These are phyloP conservation scores for Sericinus montela DNA, from an alignment of 2,888 invertebrate genomes.

Conservation along the genomic window DNA sequence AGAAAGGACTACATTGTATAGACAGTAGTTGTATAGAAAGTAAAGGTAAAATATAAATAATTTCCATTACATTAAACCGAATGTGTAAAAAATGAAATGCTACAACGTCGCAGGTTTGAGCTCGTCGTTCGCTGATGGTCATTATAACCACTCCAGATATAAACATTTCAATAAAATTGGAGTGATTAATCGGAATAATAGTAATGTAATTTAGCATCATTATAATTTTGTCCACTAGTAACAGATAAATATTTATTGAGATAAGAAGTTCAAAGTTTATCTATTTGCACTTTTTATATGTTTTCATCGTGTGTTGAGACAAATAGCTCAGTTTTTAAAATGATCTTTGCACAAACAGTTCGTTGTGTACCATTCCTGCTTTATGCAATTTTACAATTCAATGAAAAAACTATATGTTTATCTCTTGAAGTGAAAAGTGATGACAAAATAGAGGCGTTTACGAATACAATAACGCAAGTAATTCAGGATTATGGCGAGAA, in stretches of 20 bases:
- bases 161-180: too few relatives aligned
- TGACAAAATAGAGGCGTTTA: not conserved
- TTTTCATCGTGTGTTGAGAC: not conserved
- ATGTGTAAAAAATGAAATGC: too few relatives aligned
- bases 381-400: not conserved
- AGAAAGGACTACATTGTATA: too few relatives aligned
- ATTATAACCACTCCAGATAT: too few relatives aligned
- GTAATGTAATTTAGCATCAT: too few relatives aligned
- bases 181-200: too few relatives aligned
- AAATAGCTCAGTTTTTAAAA: slow-evolving; percentile 31
- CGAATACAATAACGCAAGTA: not conserved
- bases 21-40: too few relatives aligned
- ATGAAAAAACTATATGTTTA: not conserved
- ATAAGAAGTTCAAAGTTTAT: slow-evolving; percentile 46
- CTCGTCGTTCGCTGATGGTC: too few relatives aligned
- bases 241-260: slow-evolving; percentile 19
- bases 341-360: slow-evolving; percentile 30
- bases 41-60: too few relatives aligned
- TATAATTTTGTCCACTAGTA: too few relatives aligned
- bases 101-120: too few relatives aligned
- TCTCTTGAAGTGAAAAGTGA: not conserved
- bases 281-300: slow-evolving; percentile 12
- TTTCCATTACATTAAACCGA: too few relatives aligned
- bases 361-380: slow-evolving; percentile 17
- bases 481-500: not conserved